Evolutionary conservation across 1,140 invertebrate genomes (phyloP).

Genomic region (Protaetia brevitarsis): DNA sequence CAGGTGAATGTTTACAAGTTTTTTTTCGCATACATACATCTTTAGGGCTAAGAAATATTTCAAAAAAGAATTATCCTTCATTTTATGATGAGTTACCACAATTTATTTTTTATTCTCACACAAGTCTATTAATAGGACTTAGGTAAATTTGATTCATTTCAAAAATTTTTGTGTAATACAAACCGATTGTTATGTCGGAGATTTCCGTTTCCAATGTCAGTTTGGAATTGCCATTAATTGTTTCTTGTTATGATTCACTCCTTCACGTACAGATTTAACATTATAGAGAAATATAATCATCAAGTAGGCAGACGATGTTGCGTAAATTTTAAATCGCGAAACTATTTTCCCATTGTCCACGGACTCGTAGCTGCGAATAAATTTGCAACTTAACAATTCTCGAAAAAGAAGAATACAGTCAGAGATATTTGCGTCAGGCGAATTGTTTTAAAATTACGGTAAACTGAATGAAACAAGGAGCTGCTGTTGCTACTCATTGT

Average conservation of each 20-base stretch:
- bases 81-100: no score
- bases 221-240: slow-evolving; percentile 1
- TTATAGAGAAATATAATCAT: not conserved
- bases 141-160: no score
- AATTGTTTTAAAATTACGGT: not conserved
- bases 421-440: not conserved
- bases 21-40: no score
- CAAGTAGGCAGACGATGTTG: not conserved
- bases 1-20: no score
- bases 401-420: not conserved
- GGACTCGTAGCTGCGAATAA: not conserved
- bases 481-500: not conserved
- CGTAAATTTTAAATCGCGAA: not conserved
- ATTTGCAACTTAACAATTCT: not conserved
- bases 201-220: no score
- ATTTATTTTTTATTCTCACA: no score
- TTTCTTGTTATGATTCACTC: slow-evolving; percentile 5
- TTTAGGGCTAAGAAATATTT: no score
- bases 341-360: slow-evolving; percentile 14
- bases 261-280: not conserved
- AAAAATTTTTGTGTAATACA: no score
- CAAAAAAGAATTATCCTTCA: no score
- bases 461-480: not conserved
- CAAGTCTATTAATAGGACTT: no score
- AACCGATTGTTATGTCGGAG: no score